These are phyloP conservation scores for Catharus bicknelli DNA, from an alignment of 2,113 vertebrate species.

Conservation along the genomic window DNA sequence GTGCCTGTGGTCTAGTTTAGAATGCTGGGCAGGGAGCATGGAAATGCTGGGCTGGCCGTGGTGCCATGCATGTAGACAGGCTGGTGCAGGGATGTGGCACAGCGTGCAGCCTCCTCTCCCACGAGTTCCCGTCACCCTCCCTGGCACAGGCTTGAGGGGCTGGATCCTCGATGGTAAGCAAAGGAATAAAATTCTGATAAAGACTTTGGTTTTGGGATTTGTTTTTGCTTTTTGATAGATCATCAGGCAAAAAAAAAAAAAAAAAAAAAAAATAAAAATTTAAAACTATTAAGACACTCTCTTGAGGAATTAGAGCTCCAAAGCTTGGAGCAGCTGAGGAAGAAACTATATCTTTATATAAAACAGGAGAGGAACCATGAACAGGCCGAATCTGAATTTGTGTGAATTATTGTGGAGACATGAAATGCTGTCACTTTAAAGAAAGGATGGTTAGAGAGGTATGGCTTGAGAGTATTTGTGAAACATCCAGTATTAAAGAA, in stretches of 20 bases:
- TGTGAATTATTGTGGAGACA: background rate
- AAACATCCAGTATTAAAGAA: background rate
- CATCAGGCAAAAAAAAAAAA: too few relatives aligned
- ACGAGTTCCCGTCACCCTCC: background rate
- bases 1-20: background rate
- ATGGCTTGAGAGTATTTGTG: background rate
- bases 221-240: rapidly evolving
- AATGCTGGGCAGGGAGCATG: background rate
- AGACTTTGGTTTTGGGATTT: background rate
- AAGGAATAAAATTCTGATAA: background rate
- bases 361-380: background rate
- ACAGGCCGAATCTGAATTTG: rapidly evolving
- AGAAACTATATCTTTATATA: background rate
- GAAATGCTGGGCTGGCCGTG: background rate
- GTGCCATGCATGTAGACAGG: background rate
- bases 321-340: background rate
- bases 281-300: background rate
- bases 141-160: rapidly evolving
- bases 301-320: background rate
- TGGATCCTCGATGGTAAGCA: background rate
- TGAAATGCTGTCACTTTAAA: background rate
- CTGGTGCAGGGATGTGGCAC: background rate
- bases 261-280: background rate
- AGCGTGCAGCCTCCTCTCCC: rapidly evolving
- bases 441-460: background rate